Evolutionary conservation across 2,888 invertebrate genomes (phyloP), one percentile per base, ranked within the genome.

Genomic region (Agapetus fuscipes): DNA sequence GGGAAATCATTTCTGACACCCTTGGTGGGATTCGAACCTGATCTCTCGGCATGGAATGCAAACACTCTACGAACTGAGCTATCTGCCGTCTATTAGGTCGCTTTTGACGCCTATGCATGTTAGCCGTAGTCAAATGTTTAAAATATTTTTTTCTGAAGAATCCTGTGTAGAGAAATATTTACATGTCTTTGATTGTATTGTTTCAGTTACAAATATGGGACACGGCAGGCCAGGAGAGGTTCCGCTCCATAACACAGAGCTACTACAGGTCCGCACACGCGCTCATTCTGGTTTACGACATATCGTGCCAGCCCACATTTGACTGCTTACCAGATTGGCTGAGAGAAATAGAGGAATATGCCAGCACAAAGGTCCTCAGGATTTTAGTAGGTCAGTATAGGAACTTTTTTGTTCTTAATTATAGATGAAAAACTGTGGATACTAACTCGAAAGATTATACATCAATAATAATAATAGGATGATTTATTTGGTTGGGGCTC

Each of bases 241-340:
- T 97, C 63, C 78, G 97, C 39, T 94, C 95, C 3, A 97, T 97
- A 51, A 97, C 96, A 2, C 96, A 97, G 62, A 94, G 93, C 61
- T 96, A 96, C 66, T 96, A 96, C 61, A 75, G 95, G 53, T 94
- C 94, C 45, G 97, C 96, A 1, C 95, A 97, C 64, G 96, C 96
- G 9, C 76, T 97, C 36, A 96, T 97, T 52, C 72, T 97, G 53
- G 93, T 94, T 37, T 97, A 96, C 59, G 97, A 97, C 67, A 93
- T 96, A 57, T 91, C 93, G 56, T 93, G 91, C 62, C 96, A 96
- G 61, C 94, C 95, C 9, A 94, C 95, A 3, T 97, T 96, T 59
- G 96, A 97, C 60, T 94, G 94, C 59, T 70, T 97, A 51, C 91
- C 94, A 0, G 94, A 95, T 59, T 97, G 96, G 96, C 71, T 97